A percentile compares a stretch with the other conserved stretches of the same genome.
Evolutionary conservation across 1,140 invertebrate genomes (phyloP).

Genomic region (Macrotrachela quadricornifera): DNA sequence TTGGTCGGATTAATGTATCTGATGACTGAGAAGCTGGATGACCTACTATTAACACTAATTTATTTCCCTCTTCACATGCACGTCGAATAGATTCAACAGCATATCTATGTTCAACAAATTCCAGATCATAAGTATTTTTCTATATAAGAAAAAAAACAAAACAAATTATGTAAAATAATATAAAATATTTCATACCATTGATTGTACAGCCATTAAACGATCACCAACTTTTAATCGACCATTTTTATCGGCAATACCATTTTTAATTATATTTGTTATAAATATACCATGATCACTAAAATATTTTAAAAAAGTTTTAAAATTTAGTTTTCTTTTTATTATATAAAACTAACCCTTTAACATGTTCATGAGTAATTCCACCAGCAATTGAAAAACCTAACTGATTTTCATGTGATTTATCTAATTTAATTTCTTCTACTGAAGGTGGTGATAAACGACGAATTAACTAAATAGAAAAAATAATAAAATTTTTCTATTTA

Average conservation of each 20-base stretch:
- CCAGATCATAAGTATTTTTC: conserved; percentile 71
- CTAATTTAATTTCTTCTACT: not conserved
- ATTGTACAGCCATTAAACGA: conserved; percentile 53
- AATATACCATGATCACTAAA: conserved; percentile 69
- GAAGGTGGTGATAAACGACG: conserved; percentile 2
- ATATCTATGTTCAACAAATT: conserved; percentile 88
- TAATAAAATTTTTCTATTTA: no score
- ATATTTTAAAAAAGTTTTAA: no score
- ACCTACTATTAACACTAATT: no score
- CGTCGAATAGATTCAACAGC: conserved; percentile 43
- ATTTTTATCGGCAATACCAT: conserved; percentile 80
- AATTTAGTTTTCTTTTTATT: no score
- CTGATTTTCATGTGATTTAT: conserved; percentile 32
- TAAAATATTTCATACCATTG: conserved; percentile 21
- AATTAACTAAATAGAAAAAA: not conserved
- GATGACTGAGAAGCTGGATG: no score
- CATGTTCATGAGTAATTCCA: conserved; percentile 70
- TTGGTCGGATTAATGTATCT: no score
- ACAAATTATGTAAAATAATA: not conserved
- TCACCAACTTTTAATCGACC: conserved; percentile 74
- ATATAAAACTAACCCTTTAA: not conserved
- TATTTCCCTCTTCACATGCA: not conserved
- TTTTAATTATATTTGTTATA: conserved; percentile 57
- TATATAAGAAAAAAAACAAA: conserved; percentile 25
- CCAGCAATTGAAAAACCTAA: conserved; percentile 91